phyloP scores from a whole-genome alignment of 1,140 invertebrate genomes.

The Medauroidea extradentata region DNA sequence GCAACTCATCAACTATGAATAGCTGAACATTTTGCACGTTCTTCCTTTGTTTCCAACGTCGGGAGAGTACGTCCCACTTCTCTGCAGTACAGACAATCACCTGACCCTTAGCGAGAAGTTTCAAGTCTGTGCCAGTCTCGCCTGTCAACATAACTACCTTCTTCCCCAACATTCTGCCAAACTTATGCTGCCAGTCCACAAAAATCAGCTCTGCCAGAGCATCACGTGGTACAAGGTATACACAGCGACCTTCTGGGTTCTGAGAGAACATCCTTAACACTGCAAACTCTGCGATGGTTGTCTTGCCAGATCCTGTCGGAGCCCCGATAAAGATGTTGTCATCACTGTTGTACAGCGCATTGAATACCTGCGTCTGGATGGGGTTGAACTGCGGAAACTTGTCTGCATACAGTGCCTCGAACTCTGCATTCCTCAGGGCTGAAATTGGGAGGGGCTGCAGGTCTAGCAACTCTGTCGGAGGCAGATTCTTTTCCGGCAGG shows the following conservation, averaged over 20 bases:
- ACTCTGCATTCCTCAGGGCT: conserved; percentile 76
- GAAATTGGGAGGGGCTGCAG: conserved; percentile 91
- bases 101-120: conserved; percentile 49
- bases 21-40: conserved; percentile 96
- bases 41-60: conserved; percentile 98
- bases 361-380: conserved; percentile 99
- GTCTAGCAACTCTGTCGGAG: conserved; percentile 97
- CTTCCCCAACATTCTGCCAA: conserved; percentile 72
- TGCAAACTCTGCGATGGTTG: conserved; percentile 95
- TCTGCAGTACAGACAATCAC: conserved; percentile 95
- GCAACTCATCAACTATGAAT: conserved; percentile 98
- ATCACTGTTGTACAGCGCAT: conserved; percentile 97
- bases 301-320: conserved; percentile 91
- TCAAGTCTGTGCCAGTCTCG: conserved; percentile 96
- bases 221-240: conserved; percentile 92
- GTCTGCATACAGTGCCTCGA: conserved; percentile 80
- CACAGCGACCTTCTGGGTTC: conserved; percentile 70
- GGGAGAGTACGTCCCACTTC: conserved; percentile 97
- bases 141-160: conserved; percentile 94
- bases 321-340: conserved; percentile 99
- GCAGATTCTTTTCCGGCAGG: conserved; percentile 96
- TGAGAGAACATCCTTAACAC: conserved; percentile 83
- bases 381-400: conserved; percentile 96
- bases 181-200: conserved; percentile 87
- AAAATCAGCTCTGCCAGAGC: conserved; percentile 89